Percentiles rank a stretch among this genome's conserved stretches.
These are phyloP conservation scores for Glossophaga mutica DNA, from an alignment of 2,797 vertebrate species.

Conservation along the genomic window DNA sequence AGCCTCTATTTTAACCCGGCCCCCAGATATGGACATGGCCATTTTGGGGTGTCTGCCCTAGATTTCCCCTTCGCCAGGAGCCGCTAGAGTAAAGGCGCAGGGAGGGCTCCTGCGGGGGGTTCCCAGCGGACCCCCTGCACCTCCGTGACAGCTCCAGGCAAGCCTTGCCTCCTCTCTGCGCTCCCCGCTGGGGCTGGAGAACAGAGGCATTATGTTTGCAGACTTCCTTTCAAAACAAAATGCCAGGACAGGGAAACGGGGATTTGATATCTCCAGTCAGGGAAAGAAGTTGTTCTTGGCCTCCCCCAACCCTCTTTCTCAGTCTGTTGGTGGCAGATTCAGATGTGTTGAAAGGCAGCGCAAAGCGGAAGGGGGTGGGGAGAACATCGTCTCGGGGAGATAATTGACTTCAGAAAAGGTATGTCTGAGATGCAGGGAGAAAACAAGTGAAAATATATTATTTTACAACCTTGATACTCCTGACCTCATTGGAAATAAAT, in stretches of 20 bases:
- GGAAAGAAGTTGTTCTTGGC: neutral
- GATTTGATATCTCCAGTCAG: neutral
- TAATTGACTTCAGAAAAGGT: constrained; percentile 77
- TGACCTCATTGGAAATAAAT: constrained; percentile 82
- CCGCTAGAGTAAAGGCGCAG: rapidly evolving
- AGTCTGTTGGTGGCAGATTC: neutral
- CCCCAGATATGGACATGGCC: rapidly evolving
- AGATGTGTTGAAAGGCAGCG: constrained; percentile 32
- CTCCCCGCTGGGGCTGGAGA: neutral
- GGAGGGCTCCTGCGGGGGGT: rapidly evolving
- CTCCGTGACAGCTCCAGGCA: rapidly evolving
- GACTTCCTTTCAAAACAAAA: neutral
- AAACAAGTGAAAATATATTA: constrained; percentile 81
- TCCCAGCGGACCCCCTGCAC: neutral
- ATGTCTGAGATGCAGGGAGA: constrained; percentile 69
- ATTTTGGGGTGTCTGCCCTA: rapidly evolving
- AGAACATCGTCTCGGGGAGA: constrained; percentile 53
- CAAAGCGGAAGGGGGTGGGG: neutral
- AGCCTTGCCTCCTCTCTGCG: rapidly evolving
- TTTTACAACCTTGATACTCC: constrained; percentile 84
- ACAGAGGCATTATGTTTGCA: neutral
- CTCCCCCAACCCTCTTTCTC: no score
- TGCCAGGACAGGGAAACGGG: neutral
- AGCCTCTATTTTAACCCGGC: rapidly evolving
- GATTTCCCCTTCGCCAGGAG: neutral